Evolutionary conservation across 1,140 invertebrate genomes (phyloP), one percentile per base, ranked within the genome.

Genomic region (Trigoniulus corallinus): DNA sequence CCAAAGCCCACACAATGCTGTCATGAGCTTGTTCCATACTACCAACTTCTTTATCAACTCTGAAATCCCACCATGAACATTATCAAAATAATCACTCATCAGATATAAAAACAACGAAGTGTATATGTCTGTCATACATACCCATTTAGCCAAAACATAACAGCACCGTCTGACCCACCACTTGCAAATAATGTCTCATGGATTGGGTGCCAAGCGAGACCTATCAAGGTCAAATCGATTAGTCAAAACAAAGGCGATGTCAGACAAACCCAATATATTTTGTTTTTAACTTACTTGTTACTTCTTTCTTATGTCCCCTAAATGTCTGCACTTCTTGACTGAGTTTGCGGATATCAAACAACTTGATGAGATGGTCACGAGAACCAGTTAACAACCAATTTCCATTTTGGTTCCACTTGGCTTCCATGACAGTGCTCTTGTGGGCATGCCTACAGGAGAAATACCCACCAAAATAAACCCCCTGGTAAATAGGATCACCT

Each of bases 341-440:
- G 59, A 98, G 72, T 70, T 97, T 96, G 48, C 96, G 74, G 56
- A 99, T 81, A 66, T 99, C 96, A 71, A 98, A 99, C 27, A 99
- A 67, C 68, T 99, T 99, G 2, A 99, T 73, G 40, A 98, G 72
- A 72, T 98, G 94, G 71, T 99, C 96, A 53, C 96, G 72, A 10
- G 93, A 97, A 0, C 92, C 94, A 12, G 94, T 98, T n/a, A 98
- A 79, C 34, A 99, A 67, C 95, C 96, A 99, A 67, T 98, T 98
- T 1, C 96, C 96, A 74, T 99, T 99, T 47, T 83, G 79, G 70
- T 99, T 99, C 94, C 95, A 99, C 66, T 93, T 88, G 2, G 98
- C 75, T 65, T 98, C 92, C 88, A 97, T 98, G 0, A 98, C 95
- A 3, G 96, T 98, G 45, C 86, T 93, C 68, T 99, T 99, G 69